These are phyloP conservation scores for Anthonomus grandis DNA, from an alignment of 1,140 invertebrate genomes.

Conservation along the genomic window DNA sequence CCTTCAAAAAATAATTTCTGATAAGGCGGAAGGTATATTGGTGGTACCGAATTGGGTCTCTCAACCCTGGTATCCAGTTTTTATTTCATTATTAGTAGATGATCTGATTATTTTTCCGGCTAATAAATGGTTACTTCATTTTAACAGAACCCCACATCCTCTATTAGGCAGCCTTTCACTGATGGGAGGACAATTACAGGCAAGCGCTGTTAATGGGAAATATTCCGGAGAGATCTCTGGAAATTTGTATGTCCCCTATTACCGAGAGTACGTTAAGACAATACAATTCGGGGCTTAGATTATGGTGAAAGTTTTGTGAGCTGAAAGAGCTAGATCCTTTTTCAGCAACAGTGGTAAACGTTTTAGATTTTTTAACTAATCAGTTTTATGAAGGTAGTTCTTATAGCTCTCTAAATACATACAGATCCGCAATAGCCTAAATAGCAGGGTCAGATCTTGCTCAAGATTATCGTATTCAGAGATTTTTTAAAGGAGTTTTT, in stretches of 20 bases:
- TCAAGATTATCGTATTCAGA: not conserved
- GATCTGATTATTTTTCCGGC: not conserved
- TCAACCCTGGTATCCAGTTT: slow-evolving; percentile 30
- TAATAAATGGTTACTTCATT: not conserved
- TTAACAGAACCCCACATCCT: not conserved
- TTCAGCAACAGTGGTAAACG: not conserved
- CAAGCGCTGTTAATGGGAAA: not conserved
- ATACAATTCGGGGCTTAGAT: not conserved
- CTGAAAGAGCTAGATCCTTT: not conserved
- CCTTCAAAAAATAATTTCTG: slow-evolving; percentile 28
- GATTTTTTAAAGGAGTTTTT: not conserved
- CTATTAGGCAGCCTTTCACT: not conserved
- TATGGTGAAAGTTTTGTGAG: not conserved
- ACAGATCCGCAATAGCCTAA: not conserved
- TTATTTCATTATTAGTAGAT: not conserved
- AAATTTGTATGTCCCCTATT: not conserved
- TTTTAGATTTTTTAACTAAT: not conserved
- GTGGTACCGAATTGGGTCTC: slow-evolving; percentile 27
- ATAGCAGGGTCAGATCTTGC: not conserved
- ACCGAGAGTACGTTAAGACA: not conserved
- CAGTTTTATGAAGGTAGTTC: not conserved
- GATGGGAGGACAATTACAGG: no score
- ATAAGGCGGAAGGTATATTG: slow-evolving; percentile 29
- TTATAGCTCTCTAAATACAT: not conserved
- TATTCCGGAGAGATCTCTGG: not conserved